phyloP scores from a whole-genome alignment of 2,113 vertebrate species.

The Hippocampus zosterae region DNA sequence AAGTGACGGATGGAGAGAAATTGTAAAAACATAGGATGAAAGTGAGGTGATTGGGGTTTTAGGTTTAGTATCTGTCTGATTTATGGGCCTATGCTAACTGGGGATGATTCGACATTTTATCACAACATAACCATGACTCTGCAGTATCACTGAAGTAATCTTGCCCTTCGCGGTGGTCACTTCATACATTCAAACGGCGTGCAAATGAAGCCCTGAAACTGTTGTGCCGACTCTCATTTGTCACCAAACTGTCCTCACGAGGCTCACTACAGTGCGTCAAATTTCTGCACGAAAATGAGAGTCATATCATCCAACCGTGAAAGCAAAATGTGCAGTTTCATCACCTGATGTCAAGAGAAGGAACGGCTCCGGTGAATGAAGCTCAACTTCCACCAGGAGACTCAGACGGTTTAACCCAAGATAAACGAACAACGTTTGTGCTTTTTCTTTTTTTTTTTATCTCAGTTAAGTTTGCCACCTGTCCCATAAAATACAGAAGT shows the following conservation, averaged over 20 bases:
- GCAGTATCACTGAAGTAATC: background rate
- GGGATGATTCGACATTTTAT: background rate
- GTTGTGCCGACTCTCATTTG: background rate
- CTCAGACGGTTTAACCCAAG: too few species aligned
- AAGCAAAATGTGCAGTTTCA: background rate
- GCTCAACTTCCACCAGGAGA: too few species aligned
- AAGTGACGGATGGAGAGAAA: constrained; percentile 45
- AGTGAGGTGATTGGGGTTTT: constrained; percentile 13
- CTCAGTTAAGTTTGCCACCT: background rate
- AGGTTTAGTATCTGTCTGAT: background rate
- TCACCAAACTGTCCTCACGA: background rate
- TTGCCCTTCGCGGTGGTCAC: background rate
- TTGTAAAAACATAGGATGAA: constrained; percentile 20
- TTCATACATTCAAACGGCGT: background rate
- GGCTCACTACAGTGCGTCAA: background rate
- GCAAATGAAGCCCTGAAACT: background rate
- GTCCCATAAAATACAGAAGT: too few species aligned
- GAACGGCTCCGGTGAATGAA: too few species aligned
- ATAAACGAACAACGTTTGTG: too few species aligned
- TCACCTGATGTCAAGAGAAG: background rate
- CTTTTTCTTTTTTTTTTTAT: too few species aligned
- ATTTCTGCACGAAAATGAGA: background rate
- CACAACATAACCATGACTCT: background rate
- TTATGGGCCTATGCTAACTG: background rate
- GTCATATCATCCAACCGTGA: background rate